Evolutionary conservation across 92 coral and sea anemone genomes (phyloP).

Genomic region (Actinostola sp.): DNA sequence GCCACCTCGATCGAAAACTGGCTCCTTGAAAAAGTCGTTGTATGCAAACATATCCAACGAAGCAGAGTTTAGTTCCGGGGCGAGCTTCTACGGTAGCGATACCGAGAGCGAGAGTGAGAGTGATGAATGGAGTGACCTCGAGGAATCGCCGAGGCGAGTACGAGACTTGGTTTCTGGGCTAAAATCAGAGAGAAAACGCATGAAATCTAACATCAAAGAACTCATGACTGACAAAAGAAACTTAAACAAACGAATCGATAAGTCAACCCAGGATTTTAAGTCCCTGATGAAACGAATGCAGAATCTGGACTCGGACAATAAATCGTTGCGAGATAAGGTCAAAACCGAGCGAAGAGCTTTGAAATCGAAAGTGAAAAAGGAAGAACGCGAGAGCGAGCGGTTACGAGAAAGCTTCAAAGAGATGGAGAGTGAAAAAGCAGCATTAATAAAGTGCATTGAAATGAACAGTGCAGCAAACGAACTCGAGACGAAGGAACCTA

Average conservation of each 20-base stretch:
- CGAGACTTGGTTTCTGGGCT: conserved; percentile 50
- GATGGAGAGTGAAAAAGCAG: conserved; percentile 78
- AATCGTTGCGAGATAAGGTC: conserved; percentile 25
- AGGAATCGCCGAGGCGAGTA: conserved; percentile 14
- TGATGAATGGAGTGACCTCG: conserved; percentile 34
- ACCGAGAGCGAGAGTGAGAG: conserved; percentile 54
- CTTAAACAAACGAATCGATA: conserved; percentile 51
- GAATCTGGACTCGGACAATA: conserved; percentile 62
- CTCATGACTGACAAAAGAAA: conserved; percentile 51
- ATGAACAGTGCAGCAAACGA: conserved; percentile 36
- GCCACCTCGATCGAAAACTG: conserved; percentile 2
- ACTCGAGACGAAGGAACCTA: conserved; percentile 20
- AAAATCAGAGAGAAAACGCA: conserved; percentile 57
- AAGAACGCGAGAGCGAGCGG: conserved; percentile 59
- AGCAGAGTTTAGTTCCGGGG: conserved; percentile 65
- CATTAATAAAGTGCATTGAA: conserved; percentile 75
- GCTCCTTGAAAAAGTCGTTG: conserved; percentile 14
- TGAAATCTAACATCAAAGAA: conserved; percentile 61
- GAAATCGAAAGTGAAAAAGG: conserved; percentile 53
- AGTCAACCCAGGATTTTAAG: conserved; percentile 47
- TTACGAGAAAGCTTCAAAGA: conserved; percentile 60
- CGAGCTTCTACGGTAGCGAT: conserved; percentile 62
- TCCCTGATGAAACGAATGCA: conserved; percentile 48
- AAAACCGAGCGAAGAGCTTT: conserved; percentile 59
- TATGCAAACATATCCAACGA: conserved; percentile 50